Percentiles rank a stretch among this genome's conserved stretches.
phyloP scores from a whole-genome alignment of 2,113 vertebrate species.

The Struthidea cinerea region DNA sequence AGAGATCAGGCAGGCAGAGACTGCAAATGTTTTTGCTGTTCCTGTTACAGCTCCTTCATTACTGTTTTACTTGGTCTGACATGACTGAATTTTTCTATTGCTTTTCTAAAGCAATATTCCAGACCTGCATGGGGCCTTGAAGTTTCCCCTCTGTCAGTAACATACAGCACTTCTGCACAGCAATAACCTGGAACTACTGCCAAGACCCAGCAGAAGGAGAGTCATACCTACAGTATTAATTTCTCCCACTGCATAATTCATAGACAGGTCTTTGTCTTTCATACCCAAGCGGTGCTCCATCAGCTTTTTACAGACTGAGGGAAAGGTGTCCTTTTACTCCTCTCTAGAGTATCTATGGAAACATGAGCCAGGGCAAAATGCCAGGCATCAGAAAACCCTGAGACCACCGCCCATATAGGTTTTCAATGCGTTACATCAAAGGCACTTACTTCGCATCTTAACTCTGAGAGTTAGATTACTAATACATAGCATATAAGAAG shows the following conservation, averaged over 20 bases:
- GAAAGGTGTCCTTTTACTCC: slow-evolving; percentile 24
- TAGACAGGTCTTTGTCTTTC: background rate
- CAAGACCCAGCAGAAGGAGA: background rate
- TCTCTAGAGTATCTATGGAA: background rate
- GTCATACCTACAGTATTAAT: background rate
- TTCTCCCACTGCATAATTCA: background rate
- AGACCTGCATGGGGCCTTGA: background rate
- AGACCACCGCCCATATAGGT: background rate
- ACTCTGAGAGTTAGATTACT: background rate
- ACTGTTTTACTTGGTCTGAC: background rate
- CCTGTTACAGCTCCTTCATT: background rate
- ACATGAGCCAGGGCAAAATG: background rate
- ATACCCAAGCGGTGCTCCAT: background rate
- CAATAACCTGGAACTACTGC: background rate
- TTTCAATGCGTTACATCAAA: background rate
- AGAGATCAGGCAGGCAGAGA: background rate
- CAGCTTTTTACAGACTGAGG: background rate
- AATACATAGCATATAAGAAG: background rate
- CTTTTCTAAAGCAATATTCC: background rate
- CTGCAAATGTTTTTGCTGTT: background rate
- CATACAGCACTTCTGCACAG: background rate
- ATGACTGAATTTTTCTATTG: background rate
- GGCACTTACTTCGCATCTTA: background rate
- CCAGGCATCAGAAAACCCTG: background rate
- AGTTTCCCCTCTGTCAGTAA: background rate